Conservation (phyloP, 2,113 vertebrate species). For the Orcinus orca region DNA sequence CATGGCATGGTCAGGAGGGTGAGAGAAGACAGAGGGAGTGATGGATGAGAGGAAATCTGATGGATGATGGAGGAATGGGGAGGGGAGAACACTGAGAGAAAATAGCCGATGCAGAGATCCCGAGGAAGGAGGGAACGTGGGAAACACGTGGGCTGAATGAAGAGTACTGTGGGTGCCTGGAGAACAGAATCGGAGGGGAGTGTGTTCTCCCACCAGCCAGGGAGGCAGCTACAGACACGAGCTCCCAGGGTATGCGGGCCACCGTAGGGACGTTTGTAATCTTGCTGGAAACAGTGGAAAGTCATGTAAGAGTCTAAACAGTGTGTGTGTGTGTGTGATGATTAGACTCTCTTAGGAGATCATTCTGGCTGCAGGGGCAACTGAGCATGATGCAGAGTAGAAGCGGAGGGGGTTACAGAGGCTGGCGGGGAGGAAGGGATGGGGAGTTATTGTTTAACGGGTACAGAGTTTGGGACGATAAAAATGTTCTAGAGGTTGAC, state of each 20-base stretch:
- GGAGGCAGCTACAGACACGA: not conserved
- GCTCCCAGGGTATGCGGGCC: rapidly evolving
- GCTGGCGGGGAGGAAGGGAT: not conserved
- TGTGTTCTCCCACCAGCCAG: not conserved
- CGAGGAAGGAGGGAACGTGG: not conserved
- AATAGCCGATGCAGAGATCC: not conserved
- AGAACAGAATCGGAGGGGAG: rapidly evolving
- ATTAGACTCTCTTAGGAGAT: not conserved
- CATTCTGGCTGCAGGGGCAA: not conserved
- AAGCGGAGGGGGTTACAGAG: not conserved
- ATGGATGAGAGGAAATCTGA: not conserved
- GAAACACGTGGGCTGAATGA: not conserved
- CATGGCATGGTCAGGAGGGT: not conserved
- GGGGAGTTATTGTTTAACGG: not conserved
- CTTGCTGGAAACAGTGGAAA: not conserved
- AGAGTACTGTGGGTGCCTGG: not conserved
- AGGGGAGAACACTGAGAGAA: not conserved
- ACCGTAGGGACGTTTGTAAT: rapidly evolving
- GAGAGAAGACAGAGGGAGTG: not conserved
- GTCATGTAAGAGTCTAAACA: not conserved
- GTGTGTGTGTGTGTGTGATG: rapidly evolving
- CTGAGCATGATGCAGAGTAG: not conserved
- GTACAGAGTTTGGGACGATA: not conserved
- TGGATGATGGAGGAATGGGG: not conserved
- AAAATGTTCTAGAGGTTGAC: not conserved